phyloP scores from a whole-genome alignment of 2,888 invertebrate species.

The Eueremaeus valkanovi region DNA sequence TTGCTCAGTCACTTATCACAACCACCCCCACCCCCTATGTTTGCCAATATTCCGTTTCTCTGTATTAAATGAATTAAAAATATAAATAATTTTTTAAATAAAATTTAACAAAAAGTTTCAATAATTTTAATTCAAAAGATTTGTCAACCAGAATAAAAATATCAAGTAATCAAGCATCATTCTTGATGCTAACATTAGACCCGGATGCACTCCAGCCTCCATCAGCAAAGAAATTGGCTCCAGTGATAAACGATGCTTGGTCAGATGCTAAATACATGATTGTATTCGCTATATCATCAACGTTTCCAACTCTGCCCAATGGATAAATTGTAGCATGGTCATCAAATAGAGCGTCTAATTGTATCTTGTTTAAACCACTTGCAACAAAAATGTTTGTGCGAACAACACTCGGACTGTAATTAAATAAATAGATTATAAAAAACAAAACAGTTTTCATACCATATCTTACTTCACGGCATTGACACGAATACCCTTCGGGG shows the following conservation, averaged over 20 bases:
- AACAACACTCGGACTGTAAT: background rate
- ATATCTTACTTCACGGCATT: constrained; percentile 33
- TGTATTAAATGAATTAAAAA: too few species aligned
- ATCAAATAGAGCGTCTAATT: background rate
- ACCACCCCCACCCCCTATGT: too few species aligned
- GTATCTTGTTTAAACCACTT: background rate
- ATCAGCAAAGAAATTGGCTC: background rate
- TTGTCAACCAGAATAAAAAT: too few species aligned
- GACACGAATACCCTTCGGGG: constrained; percentile 23
- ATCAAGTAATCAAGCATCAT: too few species aligned
- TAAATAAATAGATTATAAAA: background rate
- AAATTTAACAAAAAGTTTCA: too few species aligned
- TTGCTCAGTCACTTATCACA: too few species aligned
- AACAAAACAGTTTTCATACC: background rate
- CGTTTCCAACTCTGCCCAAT: background rate
- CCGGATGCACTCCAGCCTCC: too few species aligned
- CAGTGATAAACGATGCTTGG: constrained; percentile 23
- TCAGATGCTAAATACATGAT: background rate
- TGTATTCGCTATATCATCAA: background rate
- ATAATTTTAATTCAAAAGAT: too few species aligned
- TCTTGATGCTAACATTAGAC: too few species aligned
- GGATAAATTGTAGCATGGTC: background rate
- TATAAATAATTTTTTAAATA: too few species aligned
- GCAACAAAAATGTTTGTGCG: background rate
- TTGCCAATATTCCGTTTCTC: too few species aligned